Evolutionary conservation across 2,113 vertebrate genomes (phyloP).

Genomic region (Andinoacara biseriatus): DNA sequence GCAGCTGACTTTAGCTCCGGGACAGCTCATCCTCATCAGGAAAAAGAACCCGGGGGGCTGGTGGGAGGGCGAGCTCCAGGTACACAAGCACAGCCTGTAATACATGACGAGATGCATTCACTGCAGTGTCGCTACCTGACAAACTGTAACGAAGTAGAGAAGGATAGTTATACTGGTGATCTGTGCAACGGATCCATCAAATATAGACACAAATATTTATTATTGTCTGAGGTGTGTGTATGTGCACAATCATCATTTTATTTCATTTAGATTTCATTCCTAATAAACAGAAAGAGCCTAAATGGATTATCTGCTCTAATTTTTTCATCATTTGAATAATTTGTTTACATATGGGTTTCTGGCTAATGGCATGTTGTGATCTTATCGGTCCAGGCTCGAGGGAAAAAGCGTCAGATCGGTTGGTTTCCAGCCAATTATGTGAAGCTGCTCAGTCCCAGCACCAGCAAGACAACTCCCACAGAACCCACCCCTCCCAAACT

Average conservation of each 20-base stretch:
- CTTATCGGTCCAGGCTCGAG: constrained; percentile 86
- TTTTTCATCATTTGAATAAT: background rate
- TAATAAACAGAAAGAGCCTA: background rate
- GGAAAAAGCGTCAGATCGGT: constrained; percentile 97
- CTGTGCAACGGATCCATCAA: background rate
- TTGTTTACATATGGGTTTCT: background rate
- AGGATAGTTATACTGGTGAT: background rate
- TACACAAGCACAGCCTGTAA: constrained; percentile 57
- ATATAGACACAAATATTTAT: rapidly evolving
- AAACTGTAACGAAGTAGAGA: background rate
- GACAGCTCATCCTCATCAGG: constrained; percentile 96
- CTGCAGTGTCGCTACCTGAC: background rate
- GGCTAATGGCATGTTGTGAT: background rate
- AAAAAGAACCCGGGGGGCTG: constrained; percentile 99
- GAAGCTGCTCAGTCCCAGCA: constrained; percentile 95
- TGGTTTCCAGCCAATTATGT: constrained; percentile 99
- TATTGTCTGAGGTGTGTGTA: rapidly evolving
- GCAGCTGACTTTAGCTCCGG: constrained; percentile 95
- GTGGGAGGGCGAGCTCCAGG: constrained; percentile 99
- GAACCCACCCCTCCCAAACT: constrained; percentile 88
- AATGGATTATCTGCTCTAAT: background rate
- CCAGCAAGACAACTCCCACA: constrained; percentile 95
- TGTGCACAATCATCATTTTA: background rate
- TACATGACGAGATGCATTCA: background rate
- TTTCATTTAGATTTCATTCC: background rate